Evolutionary conservation across 2,797 vertebrate genomes (phyloP).

Genomic region (Chiloscyllium punctatum): DNA sequence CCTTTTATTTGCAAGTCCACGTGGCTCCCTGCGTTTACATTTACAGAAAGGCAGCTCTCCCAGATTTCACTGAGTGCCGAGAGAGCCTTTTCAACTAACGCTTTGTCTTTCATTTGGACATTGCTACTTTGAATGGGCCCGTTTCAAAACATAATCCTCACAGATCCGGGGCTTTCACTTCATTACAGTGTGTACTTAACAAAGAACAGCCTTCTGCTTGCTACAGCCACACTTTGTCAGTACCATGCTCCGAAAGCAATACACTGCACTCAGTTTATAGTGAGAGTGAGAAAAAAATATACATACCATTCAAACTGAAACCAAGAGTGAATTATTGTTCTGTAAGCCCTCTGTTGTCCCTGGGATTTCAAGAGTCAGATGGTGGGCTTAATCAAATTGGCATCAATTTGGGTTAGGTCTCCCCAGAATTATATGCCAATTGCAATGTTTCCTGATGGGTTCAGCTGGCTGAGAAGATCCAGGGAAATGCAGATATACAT

Average conservation of each 20-base stretch:
- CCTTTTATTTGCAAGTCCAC: constrained; percentile 57
- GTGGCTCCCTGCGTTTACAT: constrained; percentile 52
- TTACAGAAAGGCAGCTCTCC: constrained; percentile 54
- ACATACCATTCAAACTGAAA: neutral
- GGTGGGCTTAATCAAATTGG: too few species aligned
- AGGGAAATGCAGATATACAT: neutral
- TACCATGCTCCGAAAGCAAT: neutral
- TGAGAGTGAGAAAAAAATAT: neutral
- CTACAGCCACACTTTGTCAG: neutral
- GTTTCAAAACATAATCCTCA: constrained; percentile 36
- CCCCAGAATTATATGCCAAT: neutral
- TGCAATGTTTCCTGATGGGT: neutral
- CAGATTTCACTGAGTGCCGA: constrained; percentile 42
- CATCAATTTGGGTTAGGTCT: neutral
- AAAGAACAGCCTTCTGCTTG: neutral
- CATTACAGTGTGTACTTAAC: neutral
- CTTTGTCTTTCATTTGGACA: constrained; percentile 40
- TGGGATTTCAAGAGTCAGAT: neutral
- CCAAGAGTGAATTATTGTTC: neutral
- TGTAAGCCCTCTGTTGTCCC: neutral
- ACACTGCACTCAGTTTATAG: neutral
- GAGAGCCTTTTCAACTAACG: constrained; percentile 38
- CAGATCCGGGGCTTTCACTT: neutral
- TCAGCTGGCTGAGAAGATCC: neutral
- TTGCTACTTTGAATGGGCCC: constrained; percentile 47